Conservation (phyloP, 1,140 invertebrate genomes). For the Pseudomyrmex dendroicus region DNA sequence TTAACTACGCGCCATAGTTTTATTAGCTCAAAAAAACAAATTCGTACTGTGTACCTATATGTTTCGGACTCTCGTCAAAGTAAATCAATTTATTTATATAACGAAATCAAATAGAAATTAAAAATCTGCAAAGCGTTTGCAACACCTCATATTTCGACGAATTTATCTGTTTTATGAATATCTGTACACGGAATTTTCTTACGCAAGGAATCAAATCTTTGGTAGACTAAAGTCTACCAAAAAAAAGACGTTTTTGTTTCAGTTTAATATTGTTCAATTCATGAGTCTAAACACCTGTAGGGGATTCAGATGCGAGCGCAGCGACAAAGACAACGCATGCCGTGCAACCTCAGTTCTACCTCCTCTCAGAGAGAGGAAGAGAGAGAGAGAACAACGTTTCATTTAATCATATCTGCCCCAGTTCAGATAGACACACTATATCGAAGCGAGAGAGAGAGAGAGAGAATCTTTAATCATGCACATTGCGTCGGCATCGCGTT, state of each 20-base stretch:
- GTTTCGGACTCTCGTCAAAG: no score
- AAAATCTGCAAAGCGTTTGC: no score
- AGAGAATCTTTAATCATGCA: neutral
- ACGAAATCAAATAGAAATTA: no score
- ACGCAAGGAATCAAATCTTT: no score
- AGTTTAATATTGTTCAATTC: neutral
- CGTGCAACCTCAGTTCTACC: neutral
- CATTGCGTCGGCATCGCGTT: neutral
- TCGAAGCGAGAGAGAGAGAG: neutral
- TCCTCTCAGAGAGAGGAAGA: neutral
- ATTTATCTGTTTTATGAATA: no score
- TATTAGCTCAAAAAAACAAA: no score
- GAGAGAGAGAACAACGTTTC: constrained; percentile 27
- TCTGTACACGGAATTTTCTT: no score
- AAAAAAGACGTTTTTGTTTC: neutral
- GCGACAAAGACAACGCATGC: neutral
- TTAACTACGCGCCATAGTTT: neutral
- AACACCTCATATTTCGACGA: no score
- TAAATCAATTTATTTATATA: no score
- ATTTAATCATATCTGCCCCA: constrained; percentile 64
- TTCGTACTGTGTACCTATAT: no score
- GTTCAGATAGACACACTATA: constrained; percentile 10
- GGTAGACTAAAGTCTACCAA: no score
- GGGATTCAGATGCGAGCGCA: constrained; percentile 7
- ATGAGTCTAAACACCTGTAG: neutral